A percentile compares a stretch with the other conserved stretches of the same genome.
Evolutionary conservation across 2,888 invertebrate species (phyloP).

Genomic region (Drosophila mimica): DNA sequence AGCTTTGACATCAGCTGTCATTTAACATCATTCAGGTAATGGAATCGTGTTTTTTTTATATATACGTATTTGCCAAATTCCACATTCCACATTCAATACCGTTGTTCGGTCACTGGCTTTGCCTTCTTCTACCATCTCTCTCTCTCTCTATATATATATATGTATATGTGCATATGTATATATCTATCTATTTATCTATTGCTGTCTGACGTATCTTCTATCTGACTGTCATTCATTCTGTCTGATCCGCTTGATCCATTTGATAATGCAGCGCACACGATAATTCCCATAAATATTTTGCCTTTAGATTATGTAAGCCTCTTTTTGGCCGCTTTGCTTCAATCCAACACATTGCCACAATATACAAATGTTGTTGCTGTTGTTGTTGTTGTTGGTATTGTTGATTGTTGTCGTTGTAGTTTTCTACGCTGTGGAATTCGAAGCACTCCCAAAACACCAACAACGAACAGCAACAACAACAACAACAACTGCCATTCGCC

Average conservation of each 20-base stretch:
- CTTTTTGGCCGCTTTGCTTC: conserved; percentile 32
- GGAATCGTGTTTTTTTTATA: conserved; percentile 15
- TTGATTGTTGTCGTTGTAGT: conserved; percentile 29
- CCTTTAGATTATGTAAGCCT: conserved; percentile 65
- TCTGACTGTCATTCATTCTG: conserved; percentile 39
- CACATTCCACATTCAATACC: conserved; percentile 25
- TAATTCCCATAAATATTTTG: conserved; percentile 72
- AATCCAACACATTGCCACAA: conserved; percentile 12
- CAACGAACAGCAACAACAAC: conserved; percentile 6
- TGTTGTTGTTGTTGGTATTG: conserved; percentile 8
- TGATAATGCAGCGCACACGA: conserved; percentile 65
- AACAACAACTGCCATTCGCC: conserved; percentile 36
- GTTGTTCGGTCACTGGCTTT: conserved; percentile 27
- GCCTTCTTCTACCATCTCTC: conserved; percentile 10
- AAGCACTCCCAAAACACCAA: conserved; percentile 63
- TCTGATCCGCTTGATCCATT: conserved; percentile 47
- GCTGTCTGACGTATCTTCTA: background rate
- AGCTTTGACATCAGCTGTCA: conserved; percentile 3
- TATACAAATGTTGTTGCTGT: conserved; percentile 8
- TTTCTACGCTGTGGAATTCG: conserved; percentile 68
- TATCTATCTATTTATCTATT: background rate
- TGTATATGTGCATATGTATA: background rate
- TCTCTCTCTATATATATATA: background rate
- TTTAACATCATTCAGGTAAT: conserved; percentile 14
- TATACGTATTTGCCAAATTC: conserved; percentile 21